Percentiles rank a stretch among this genome's conserved stretches.
Conservation (phyloP, 2,888 invertebrate species). For the Chouioia cunea region DNA sequence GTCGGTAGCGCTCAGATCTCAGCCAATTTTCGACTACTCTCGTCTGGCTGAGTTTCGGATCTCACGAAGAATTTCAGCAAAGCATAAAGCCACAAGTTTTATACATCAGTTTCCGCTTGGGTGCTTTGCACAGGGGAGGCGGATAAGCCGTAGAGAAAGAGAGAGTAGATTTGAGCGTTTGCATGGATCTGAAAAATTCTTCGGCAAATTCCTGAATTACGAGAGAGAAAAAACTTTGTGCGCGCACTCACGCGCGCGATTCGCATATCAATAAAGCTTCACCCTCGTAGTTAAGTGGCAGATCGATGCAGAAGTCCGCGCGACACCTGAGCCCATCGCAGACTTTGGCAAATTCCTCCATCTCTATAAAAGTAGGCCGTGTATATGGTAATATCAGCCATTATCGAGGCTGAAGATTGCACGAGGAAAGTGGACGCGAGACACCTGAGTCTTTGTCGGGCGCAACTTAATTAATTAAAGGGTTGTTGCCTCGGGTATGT, state of each 20-base stretch:
- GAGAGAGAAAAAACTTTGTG: slow-evolving; percentile 15
- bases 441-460: slow-evolving; percentile 66
- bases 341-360: slow-evolving; percentile 39
- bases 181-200: slow-evolving; percentile 35
- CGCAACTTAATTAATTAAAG: slow-evolving; percentile 67
- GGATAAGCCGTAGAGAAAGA: not conserved
- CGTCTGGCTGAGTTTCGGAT: not conserved
- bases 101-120: slow-evolving; percentile 12
- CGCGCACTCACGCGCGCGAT: slow-evolving; percentile 25
- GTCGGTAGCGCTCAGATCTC: not conserved
- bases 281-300: not conserved
- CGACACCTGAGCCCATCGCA: slow-evolving; percentile 38
- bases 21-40: not conserved
- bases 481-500: slow-evolving; percentile 53
- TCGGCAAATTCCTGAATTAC: slow-evolving; percentile 41
- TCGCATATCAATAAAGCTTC: slow-evolving; percentile 50
- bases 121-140: no score
- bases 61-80: slow-evolving; percentile 26
- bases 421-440: slow-evolving; percentile 54
- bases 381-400: slow-evolving; percentile 67
- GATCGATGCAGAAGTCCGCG: slow-evolving; percentile 23
- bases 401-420: slow-evolving; percentile 57
- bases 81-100: slow-evolving; percentile 41
- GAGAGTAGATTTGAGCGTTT: slow-evolving; percentile 43
- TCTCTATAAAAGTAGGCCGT: slow-evolving; percentile 63